Evolutionary conservation across 2,797 vertebrate species (phyloP).

Genomic region (Leuciscus waleckii): DNA sequence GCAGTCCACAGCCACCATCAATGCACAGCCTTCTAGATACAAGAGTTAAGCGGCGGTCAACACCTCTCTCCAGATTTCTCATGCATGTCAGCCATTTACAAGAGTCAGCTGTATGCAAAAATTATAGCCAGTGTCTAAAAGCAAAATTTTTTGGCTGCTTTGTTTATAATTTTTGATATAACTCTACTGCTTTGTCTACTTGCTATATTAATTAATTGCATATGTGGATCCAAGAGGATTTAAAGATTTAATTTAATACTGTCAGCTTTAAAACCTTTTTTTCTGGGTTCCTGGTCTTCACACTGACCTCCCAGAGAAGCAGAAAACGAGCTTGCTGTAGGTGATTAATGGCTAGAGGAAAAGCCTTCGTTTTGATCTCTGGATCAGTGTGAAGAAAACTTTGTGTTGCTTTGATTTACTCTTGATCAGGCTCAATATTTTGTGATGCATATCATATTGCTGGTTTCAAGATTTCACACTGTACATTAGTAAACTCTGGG

Average conservation of each 20-base stretch:
- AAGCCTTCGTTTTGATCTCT: conserved; percentile 26
- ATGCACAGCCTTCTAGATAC: conserved; percentile 2
- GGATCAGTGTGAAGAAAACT: neutral
- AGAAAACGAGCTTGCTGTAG: conserved; percentile 54
- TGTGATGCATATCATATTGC: neutral
- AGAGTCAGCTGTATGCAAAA: neutral
- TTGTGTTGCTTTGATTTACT: conserved; percentile 22
- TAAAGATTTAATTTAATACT: conserved; percentile 38
- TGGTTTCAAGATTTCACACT: neutral
- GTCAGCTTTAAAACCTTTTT: neutral
- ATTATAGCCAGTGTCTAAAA: neutral
- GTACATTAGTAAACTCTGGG: neutral
- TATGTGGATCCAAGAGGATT: conserved; percentile 40
- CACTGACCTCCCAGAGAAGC: conserved; percentile 46
- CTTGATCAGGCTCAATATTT: neutral
- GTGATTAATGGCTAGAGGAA: conserved; percentile 59
- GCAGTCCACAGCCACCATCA: neutral
- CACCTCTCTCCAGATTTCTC: conserved; percentile 10
- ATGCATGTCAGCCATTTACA: neutral
- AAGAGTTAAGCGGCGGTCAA: neutral
- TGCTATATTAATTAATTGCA: conserved; percentile 47
- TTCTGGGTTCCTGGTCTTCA: conserved; percentile 42
- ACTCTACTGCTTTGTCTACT: conserved; percentile 2
- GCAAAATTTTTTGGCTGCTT: neutral
- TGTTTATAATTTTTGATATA: no score